Percentiles rank a stretch among this genome's conserved stretches.
phyloP scores from a whole-genome alignment of 1,140 invertebrate genomes.

The Platyura marginata region DNA sequence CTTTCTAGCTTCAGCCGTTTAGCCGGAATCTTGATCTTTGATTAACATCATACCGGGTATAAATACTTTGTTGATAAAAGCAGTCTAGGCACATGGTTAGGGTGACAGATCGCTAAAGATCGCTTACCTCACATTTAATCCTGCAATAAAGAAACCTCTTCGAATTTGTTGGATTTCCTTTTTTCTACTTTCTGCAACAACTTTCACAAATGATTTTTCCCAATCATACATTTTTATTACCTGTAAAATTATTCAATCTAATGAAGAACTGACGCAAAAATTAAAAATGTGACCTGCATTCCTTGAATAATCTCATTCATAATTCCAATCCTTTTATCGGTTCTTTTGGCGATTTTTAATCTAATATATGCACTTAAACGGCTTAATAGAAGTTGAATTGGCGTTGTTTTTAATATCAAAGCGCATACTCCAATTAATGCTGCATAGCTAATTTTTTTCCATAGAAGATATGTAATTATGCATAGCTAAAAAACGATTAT shows the following conservation, averaged over 20 bases:
- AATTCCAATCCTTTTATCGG: slow-evolving; percentile 53
- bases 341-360: slow-evolving; percentile 33
- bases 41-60: no score
- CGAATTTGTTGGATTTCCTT: slow-evolving; percentile 48
- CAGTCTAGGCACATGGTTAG: no score
- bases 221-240: slow-evolving; percentile 68
- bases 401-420: slow-evolving; percentile 38
- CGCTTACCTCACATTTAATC: no score
- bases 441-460: slow-evolving; percentile 41
- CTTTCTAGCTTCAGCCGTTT: no score
- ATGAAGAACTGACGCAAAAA: no score
- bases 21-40: no score
- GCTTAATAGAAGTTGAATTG: slow-evolving; percentile 42
- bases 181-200: slow-evolving; percentile 31
- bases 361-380: slow-evolving; percentile 29
- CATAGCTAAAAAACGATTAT: slow-evolving; percentile 45
- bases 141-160: slow-evolving; percentile 46
- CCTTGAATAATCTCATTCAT: slow-evolving; percentile 62
- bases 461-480: slow-evolving; percentile 43
- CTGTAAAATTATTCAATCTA: no score
- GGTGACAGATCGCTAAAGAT: no score
- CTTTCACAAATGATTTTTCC: slow-evolving; percentile 46
- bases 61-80: no score
- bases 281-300: slow-evolving; percentile 36
- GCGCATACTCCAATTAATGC: slow-evolving; percentile 47